Percentiles rank a stretch among this genome's conserved stretches.
phyloP scores from a whole-genome alignment of 2,888 invertebrate genomes.

The Chouioia cunea region DNA sequence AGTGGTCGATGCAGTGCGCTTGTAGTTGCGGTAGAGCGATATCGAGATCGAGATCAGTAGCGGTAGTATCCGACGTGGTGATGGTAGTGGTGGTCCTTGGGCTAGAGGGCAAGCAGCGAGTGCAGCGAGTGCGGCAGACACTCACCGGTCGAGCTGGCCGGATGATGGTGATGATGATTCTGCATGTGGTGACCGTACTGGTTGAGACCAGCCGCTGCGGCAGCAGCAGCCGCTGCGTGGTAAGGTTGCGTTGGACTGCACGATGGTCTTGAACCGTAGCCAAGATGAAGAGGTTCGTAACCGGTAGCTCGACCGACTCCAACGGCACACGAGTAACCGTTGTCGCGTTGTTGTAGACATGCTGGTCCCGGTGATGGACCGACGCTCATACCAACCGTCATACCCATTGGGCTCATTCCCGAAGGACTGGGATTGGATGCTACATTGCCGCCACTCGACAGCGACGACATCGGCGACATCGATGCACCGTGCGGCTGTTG shows the following conservation, averaged over 20 bases:
- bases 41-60: constrained; percentile 26
- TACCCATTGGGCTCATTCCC: constrained; percentile 66
- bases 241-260: constrained; percentile 79
- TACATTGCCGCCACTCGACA: constrained; percentile 62
- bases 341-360: constrained; percentile 73
- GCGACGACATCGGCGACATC: constrained; percentile 63
- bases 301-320: constrained; percentile 70
- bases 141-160: constrained; percentile 69
- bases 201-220: constrained; percentile 71
- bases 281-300: constrained; percentile 72
- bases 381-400: constrained; percentile 68
- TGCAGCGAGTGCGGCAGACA: constrained; percentile 70
- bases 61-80: constrained; percentile 49
- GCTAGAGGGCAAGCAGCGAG: constrained; percentile 69
- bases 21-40: too few relatives aligned
- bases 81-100: constrained; percentile 66
- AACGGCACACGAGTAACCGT: constrained; percentile 72
- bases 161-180: constrained; percentile 55
- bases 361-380: constrained; percentile 71
- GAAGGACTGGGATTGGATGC: constrained; percentile 42
- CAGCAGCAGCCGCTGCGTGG: constrained; percentile 73
- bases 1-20: too few relatives aligned
- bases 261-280: constrained; percentile 74
- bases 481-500: constrained; percentile 14
- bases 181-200: constrained; percentile 61